Evolutionary conservation across 1,140 invertebrate genomes (phyloP).

Genomic region (Goniozus legneri): DNA sequence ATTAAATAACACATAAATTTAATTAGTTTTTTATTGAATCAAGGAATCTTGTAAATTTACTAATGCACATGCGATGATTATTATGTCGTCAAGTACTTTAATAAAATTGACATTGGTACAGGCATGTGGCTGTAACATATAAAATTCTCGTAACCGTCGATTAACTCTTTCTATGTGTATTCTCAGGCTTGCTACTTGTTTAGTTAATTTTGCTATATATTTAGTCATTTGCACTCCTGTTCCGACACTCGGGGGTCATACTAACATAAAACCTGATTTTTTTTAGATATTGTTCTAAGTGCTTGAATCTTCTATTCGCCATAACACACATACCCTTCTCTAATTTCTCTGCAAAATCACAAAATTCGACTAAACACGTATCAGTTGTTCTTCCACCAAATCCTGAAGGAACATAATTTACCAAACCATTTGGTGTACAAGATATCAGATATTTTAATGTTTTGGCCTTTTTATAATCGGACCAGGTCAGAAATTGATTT

Average conservation of each 20-base stretch:
- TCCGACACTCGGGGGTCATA: constrained; percentile 42
- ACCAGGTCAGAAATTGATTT: constrained; percentile 40
- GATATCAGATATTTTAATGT: constrained; percentile 46
- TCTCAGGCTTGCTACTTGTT: constrained; percentile 41
- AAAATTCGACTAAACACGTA: constrained; percentile 33
- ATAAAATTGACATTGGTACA: constrained; percentile 27
- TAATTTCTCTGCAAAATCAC: constrained; percentile 31
- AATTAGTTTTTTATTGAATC: constrained; percentile 20
- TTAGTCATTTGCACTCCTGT: constrained; percentile 21
- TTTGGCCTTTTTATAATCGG: constrained; percentile 44
- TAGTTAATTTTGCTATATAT: constrained; percentile 35
- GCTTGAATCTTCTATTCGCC: constrained; percentile 43
- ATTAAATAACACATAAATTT: neutral
- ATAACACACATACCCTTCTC: constrained; percentile 23
- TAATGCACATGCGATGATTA: constrained; percentile 30
- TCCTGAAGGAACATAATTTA: constrained; percentile 43
- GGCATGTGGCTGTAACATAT: constrained; percentile 36
- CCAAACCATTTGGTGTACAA: constrained; percentile 42
- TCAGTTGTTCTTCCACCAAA: constrained; percentile 42
- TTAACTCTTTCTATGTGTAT: constrained; percentile 46
- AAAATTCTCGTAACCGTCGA: constrained; percentile 37
- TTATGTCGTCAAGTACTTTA: constrained; percentile 26
- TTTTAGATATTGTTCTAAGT: constrained; percentile 26
- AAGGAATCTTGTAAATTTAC: constrained; percentile 35
- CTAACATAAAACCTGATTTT: constrained; percentile 26